phyloP scores from a whole-genome alignment of 2,113 vertebrate genomes.

The Perognathus longimembris region DNA sequence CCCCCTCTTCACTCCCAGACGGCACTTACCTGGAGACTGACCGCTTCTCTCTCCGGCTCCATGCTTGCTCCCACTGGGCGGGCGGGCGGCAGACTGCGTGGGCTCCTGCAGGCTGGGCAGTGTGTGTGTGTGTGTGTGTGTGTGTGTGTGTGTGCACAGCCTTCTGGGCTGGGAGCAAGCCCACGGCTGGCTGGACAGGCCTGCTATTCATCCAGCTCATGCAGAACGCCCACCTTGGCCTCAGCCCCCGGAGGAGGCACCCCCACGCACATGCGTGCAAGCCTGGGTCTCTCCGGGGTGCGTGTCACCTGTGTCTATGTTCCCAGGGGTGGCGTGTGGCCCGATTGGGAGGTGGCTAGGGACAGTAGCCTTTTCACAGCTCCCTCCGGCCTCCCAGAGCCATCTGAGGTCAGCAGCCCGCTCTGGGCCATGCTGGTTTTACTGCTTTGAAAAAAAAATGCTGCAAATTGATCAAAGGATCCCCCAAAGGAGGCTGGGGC shows the following conservation, averaged over 20 bases:
- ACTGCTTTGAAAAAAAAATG: not conserved
- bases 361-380: constrained; percentile 1
- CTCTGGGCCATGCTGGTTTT: not conserved
- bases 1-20: not conserved
- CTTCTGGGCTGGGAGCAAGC: constrained; percentile 71
- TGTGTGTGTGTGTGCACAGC: not conserved
- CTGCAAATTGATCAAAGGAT: constrained; percentile 30
- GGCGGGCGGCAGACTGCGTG: not conserved
- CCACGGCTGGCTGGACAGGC: constrained; percentile 84
- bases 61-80: constrained; percentile 64
- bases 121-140: not conserved
- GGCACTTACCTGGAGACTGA: constrained; percentile 84
- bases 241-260: constrained; percentile 49
- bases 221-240: constrained; percentile 75
- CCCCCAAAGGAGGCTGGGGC: not conserved
- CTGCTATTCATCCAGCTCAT: constrained; percentile 84
- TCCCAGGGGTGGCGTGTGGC: not conserved
- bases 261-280: constrained; percentile 4
- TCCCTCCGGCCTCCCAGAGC: constrained; percentile 53
- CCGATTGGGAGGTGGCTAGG: not conserved
- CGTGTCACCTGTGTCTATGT: not conserved
- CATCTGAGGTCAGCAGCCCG: constrained; percentile 39
- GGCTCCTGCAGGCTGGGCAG: constrained; percentile 24
- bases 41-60: constrained; percentile 82
- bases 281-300: constrained; percentile 27